Percentiles rank a stretch among this genome's conserved stretches.
phyloP scores from a whole-genome alignment of 2,888 invertebrate genomes.

The Caenorhabditis japonica region DNA sequence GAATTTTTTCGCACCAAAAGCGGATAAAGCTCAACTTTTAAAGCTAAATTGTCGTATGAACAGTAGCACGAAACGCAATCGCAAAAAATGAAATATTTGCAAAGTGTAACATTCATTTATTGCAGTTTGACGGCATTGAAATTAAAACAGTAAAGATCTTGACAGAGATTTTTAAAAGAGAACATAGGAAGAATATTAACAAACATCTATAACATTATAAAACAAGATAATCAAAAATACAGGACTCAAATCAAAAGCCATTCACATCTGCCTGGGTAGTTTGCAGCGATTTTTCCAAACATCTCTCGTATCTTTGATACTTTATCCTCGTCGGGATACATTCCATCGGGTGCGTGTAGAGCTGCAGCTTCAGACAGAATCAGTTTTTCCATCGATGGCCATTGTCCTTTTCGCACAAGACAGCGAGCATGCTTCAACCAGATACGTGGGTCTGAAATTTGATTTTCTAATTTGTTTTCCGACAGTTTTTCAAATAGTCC shows the following conservation, averaged over 20 bases:
- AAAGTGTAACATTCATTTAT: too few relatives aligned
- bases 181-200: too few relatives aligned
- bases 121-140: too few relatives aligned
- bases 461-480: background rate
- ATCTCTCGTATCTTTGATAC: background rate
- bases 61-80: too few relatives aligned
- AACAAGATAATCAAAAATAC: too few relatives aligned
- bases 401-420: background rate
- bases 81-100: too few relatives aligned
- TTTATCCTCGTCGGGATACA: background rate
- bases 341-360: slow-evolving; percentile 3
- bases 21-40: too few relatives aligned
- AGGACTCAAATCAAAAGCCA: slow-evolving; percentile 24
- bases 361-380: slow-evolving; percentile 18
- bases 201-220: too few relatives aligned
- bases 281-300: slow-evolving; percentile 1
- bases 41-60: too few relatives aligned
- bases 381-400: slow-evolving; percentile 33
- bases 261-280: background rate
- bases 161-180: too few relatives aligned
- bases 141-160: too few relatives aligned
- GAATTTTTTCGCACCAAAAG: too few relatives aligned
- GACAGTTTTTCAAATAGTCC: background rate
- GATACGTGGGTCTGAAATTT: slow-evolving; percentile 1
- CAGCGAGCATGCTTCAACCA: background rate